Percentiles rank a stretch among this genome's conserved stretches.
Conservation (phyloP, 2,113 vertebrate species). For the Gorsachius goisagi region DNA sequence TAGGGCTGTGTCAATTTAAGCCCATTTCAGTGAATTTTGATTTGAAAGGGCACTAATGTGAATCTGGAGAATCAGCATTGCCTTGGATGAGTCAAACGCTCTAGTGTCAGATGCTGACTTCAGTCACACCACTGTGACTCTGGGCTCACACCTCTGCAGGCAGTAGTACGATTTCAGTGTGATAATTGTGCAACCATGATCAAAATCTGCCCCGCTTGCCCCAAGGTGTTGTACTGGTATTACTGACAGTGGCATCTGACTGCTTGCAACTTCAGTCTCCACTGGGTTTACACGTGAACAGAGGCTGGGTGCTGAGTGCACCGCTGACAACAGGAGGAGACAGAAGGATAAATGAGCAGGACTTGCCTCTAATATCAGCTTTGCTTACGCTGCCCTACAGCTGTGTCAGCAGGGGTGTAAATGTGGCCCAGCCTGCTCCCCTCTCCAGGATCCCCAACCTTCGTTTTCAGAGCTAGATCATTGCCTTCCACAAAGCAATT, state of each 20-base stretch:
- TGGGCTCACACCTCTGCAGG: background rate
- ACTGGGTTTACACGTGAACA: background rate
- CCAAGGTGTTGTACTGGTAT: background rate
- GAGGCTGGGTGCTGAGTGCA: fast-evolving
- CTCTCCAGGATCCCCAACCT: background rate
- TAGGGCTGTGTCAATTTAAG: background rate
- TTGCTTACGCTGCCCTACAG: background rate
- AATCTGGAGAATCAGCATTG: background rate
- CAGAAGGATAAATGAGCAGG: background rate
- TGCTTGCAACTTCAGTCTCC: background rate
- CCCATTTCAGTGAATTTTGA: background rate
- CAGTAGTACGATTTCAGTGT: background rate
- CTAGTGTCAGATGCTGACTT: conserved; percentile 17
- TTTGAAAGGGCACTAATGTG: background rate
- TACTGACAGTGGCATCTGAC: background rate
- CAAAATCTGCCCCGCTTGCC: background rate
- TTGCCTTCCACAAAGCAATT: background rate
- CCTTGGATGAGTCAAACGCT: conserved; percentile 30
- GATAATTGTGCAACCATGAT: background rate
- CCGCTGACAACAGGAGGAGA: background rate
- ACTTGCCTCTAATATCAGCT: background rate
- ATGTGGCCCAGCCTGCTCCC: background rate
- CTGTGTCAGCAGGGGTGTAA: background rate
- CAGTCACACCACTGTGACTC: background rate
- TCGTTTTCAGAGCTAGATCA: background rate